phyloP scores from a whole-genome alignment of 2,113 vertebrate species.

The Pomatostomus ruficeps region DNA sequence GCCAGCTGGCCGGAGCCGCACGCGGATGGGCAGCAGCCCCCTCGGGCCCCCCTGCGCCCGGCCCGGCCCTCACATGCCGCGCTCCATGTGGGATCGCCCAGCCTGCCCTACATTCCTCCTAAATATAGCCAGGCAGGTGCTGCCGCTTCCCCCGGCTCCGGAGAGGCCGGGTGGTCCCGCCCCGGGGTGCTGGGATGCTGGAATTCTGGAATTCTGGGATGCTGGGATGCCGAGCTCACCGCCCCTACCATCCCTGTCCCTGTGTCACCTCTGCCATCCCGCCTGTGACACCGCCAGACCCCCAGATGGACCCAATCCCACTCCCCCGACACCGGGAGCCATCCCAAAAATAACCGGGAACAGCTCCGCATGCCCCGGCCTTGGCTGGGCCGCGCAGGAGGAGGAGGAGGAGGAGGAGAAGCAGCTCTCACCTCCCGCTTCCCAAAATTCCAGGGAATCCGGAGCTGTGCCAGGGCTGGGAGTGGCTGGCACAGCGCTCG shows the following conservation, averaged over 20 bases:
- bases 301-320: rapidly evolving
- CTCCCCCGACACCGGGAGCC: rapidly evolving
- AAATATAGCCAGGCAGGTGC: conserved; percentile 4
- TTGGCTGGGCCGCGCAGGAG: not conserved
- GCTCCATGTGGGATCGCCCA: not conserved
- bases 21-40: not conserved
- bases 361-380: not conserved
- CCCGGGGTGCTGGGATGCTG: not conserved
- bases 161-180: not conserved
- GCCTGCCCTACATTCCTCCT: conserved; percentile 24
- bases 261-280: not conserved
- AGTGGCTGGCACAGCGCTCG: rapidly evolving
- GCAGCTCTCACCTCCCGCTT: not conserved
- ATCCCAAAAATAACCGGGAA: not conserved
- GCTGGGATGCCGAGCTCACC: not conserved
- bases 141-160: rapidly evolving
- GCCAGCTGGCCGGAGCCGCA: not conserved
- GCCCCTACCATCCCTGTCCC: rapidly evolving
- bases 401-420: not conserved
- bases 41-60: not conserved
- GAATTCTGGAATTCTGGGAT: not conserved
- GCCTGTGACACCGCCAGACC: not conserved
- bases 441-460: not conserved
- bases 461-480: not conserved
- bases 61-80: not conserved